Percentiles rank a stretch among this genome's conserved stretches.
These are phyloP conservation scores for Zygaena filipendulae DNA, from an alignment of 2,888 invertebrate species.

Conservation along the genomic window DNA sequence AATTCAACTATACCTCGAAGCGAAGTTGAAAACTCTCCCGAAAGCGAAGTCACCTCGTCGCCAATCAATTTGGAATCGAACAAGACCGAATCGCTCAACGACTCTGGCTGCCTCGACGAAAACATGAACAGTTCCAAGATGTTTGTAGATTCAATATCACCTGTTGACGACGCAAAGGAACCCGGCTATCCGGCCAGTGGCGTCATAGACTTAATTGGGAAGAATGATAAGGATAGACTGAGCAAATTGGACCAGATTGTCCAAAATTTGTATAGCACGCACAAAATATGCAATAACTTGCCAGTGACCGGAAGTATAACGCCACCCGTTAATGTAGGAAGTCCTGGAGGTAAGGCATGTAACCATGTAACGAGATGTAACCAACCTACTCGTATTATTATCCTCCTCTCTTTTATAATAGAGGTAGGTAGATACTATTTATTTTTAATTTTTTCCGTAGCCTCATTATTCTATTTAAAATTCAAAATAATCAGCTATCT, in stretches of 20 bases:
- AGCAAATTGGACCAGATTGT: constrained; percentile 59
- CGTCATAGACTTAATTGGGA: constrained; percentile 25
- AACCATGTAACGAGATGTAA: too few relatives aligned
- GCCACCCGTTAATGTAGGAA: too few relatives aligned
- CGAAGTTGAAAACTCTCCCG: constrained; percentile 27
- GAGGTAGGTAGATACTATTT: too few relatives aligned
- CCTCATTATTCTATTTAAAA: too few relatives aligned
- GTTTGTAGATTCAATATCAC: constrained; percentile 5
- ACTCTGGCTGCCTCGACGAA: constrained; percentile 20
- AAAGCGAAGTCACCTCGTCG: constrained; percentile 21
- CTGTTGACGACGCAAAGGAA: constrained; percentile 25
- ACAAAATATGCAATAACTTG: constrained; percentile 35
- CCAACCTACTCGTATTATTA: too few relatives aligned
- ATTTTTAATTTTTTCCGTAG: too few relatives aligned
- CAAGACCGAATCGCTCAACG: constrained; percentile 5
- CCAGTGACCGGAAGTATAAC: neutral
- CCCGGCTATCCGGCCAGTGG: constrained; percentile 15
- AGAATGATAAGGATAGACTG: constrained; percentile 45
- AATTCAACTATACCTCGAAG: constrained; percentile 41
- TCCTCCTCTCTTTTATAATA: too few relatives aligned
- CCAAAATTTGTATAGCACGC: constrained; percentile 54
- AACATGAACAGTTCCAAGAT: constrained; percentile 26
- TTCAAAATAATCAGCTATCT: too few relatives aligned
- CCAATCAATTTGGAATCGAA: constrained; percentile 33
- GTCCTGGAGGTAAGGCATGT: constrained; percentile 30